Percentiles rank a stretch among this genome's conserved stretches.
phyloP scores from a whole-genome alignment of 2,113 vertebrate genomes.

The Clarias batrachus region DNA sequence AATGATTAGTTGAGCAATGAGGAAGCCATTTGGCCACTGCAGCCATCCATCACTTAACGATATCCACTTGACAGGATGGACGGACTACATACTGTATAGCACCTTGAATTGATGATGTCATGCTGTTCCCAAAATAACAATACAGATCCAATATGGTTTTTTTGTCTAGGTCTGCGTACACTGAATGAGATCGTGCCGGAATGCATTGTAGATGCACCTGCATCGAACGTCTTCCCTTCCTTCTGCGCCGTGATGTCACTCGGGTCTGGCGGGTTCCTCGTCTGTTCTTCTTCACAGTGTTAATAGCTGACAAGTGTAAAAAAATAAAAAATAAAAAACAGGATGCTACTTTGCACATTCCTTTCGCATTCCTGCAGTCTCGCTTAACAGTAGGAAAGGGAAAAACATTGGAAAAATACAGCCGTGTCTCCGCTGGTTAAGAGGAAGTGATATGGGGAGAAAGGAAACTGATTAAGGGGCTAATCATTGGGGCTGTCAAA shows the following conservation, averaged over 20 bases:
- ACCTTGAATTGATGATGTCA: not conserved
- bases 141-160: not conserved
- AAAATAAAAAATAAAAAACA: constrained; percentile 72
- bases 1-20: no score
- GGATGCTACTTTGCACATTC: constrained; percentile 81
- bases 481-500: constrained; percentile 72
- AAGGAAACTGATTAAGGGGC: constrained; percentile 69
- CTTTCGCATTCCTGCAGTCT: constrained; percentile 65
- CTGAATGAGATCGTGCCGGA: not conserved
- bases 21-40: no score
- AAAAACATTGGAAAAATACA: constrained; percentile 66
- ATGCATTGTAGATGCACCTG: constrained; percentile 32
- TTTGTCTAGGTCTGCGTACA: not conserved
- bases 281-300: constrained; percentile 10
- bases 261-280: constrained; percentile 33
- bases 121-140: not conserved
- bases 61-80: no score
- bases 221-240: not conserved
- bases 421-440: constrained; percentile 49
- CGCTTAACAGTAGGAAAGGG: constrained; percentile 61
- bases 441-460: constrained; percentile 67
- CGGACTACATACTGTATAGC: not conserved
- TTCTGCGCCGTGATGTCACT: not conserved
- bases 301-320: constrained; percentile 61
- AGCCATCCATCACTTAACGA: no score